phyloP scores from a whole-genome alignment of 2,888 invertebrate genomes.

The Stenodera caucasica region DNA sequence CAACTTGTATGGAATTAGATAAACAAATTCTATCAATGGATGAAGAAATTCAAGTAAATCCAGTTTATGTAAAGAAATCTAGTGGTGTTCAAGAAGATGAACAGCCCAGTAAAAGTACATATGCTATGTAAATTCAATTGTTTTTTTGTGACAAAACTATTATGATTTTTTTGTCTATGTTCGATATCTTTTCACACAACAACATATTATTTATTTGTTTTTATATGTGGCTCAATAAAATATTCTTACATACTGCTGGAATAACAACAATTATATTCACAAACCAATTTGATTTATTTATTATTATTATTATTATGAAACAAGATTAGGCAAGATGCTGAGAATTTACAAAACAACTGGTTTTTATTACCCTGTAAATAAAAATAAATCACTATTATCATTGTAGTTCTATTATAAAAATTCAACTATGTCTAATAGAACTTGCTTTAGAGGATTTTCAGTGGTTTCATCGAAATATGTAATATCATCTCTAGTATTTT shows the following conservation, averaged over 20 bases:
- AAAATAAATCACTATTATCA: neutral
- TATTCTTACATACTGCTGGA: conserved; percentile 2
- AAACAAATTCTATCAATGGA: conserved; percentile 91
- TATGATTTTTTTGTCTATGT: neutral
- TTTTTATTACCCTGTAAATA: neutral
- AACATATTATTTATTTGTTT: conserved; percentile 1
- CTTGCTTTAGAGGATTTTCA: conserved; percentile 35
- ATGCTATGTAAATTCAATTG: conserved; percentile 50
- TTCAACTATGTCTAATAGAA: conserved; percentile 39
- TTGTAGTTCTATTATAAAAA: too few relatives aligned
- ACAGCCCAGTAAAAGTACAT: conserved; percentile 54
- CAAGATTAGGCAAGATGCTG: neutral
- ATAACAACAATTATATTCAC: neutral
- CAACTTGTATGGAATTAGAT: conserved; percentile 83
- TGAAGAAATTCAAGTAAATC: conserved; percentile 91
- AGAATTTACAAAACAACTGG: neutral
- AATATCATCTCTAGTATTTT: conserved; percentile 43
- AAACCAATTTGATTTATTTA: neutral
- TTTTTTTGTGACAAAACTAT: neutral
- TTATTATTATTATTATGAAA: neutral
- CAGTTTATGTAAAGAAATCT: conserved; percentile 63
- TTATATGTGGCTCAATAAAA: conserved; percentile 9
- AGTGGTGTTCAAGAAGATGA: conserved; percentile 55
- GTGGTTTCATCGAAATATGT: conserved; percentile 42
- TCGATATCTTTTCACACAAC: neutral